Base-by-base conservation (phyloP, 2,888 invertebrate species). In the Andrena bucephala region DNA sequence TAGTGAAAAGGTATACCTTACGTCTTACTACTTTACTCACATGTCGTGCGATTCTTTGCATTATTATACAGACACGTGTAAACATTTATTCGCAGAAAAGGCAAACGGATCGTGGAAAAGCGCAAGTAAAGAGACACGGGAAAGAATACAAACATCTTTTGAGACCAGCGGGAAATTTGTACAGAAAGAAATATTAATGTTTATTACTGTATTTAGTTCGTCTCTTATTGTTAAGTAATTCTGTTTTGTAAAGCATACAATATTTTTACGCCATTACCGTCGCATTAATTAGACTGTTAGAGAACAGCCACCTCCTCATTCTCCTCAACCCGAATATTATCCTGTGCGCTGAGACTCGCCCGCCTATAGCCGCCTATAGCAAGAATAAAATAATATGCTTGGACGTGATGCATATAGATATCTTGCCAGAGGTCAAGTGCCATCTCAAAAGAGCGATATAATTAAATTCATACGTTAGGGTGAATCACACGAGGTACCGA, bases 101-200 rank as follows among this genome's bases (percentile, higher is more conserved):
- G 86, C 77, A 84, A 62, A 81, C 79, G 57, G 81, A 73, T 66
- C 75, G 83, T 10, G 69, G 72, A 77, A 87, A 80, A 54, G 75
- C 36, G 72, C 59, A 95, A 92, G 94, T 95, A 89, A 96, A 95
- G 84, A 96, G 95, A 89, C 97, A 97, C 90, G 95, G 96, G 78
- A 96, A 96, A 90, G 97, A 97, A 91, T 95, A 97, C 42, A 96
- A 96, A 91, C 95, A 96, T 89, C 93, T 97, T 52, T 95, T 96
- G 31, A 93, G 96, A 86, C 95, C 96, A 27, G 95, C 95, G 16
- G 88, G 90, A 65, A 93, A 91, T 63, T 94, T 94, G 77, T 94
- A 94, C 59, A 94, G 94, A 84, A 91, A 94, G 76, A 95, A 94
- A 86, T 85, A 82, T 69, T 89, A 80, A 90, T 77, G 75, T 85